Evolutionary conservation across 1,140 invertebrate genomes (phyloP), one percentile per base, ranked within the genome.

Genomic region (Lepidurus arcticus): DNA sequence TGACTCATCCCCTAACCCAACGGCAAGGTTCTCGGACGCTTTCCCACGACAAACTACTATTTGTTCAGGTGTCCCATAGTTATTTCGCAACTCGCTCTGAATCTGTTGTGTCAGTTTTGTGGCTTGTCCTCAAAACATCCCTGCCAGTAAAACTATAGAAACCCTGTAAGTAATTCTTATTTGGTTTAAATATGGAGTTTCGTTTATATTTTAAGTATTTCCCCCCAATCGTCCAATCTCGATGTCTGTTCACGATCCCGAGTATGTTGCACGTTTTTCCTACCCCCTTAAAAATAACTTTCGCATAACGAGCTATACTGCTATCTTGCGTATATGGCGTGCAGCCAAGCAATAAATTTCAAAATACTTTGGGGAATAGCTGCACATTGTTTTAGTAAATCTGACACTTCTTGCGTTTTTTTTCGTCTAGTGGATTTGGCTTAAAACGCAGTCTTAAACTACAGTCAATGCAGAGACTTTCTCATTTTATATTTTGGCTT

Each of bases 341-440:
- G 53, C 21, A 21, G 53, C 53, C 53, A 65, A 16, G 53, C 53
- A 65, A 65, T 65, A 65, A 65, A 65, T 65, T 21, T 65, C n/a
- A 7, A 65, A 21, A 11, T 3, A 65, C 16, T 7, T 16, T 9
- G 53, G 16, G 21, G 21, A 65, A n/a, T 13, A 16, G 53, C 6
- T 21, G 53, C 16, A 65, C 21, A 65, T 65, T 21, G 34, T 34
- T 65, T 47, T 65, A 21, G 16, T 65, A 21, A 65, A 65, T 65
- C 21, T 65, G 53, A 13, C 21, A 65, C 21, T 65, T 65, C 21
- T 16, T 65, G 53, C 13, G 21, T 21, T 13, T 2, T 65, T 65
- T n/a, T 65, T 13, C 7, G 53, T 65, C 16, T n/a, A 10, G 7
- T 65, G 5, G 21, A 65, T 21, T 65, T 65, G 16, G 53, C 53